Evolutionary conservation across 2,113 vertebrate species (phyloP).

Genomic region (Muntiacus reevesi): DNA sequence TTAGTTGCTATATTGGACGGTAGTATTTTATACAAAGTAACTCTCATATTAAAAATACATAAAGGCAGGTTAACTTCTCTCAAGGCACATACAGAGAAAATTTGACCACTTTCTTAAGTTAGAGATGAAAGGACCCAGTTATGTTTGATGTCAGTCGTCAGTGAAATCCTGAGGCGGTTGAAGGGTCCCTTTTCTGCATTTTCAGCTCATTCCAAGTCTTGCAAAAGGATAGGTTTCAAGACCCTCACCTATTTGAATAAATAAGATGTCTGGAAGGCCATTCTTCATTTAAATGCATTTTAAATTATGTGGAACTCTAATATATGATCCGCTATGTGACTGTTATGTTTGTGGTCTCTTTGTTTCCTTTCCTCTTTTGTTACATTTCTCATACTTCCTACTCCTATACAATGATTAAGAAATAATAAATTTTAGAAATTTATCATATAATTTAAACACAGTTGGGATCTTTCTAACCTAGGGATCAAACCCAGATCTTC

Average conservation of each 20-base stretch:
- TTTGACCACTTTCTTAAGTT: constrained; percentile 36
- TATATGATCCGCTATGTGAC: not conserved
- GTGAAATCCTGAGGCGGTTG: constrained; percentile 27
- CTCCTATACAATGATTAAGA: not conserved
- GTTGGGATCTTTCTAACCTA: not conserved
- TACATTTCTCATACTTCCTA: not conserved
- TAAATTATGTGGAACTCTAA: not conserved
- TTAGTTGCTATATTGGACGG: not conserved
- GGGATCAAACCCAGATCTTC: not conserved
- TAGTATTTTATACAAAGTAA: not conserved
- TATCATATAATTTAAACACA: not conserved
- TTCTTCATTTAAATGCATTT: not conserved
- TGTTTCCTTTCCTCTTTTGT: not conserved
- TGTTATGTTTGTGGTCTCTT: not conserved
- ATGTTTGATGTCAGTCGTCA: constrained; percentile 30
- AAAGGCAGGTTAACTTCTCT: not conserved
- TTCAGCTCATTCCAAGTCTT: not conserved
- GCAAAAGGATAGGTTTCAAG: not conserved
- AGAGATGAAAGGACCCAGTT: constrained; percentile 56
- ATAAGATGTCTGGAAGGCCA: not conserved
- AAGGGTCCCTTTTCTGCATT: not conserved
- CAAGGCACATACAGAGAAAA: not conserved
- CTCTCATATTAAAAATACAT: constrained; percentile 4
- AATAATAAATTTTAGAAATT: not conserved
- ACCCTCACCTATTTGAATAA: not conserved